Base-by-base conservation (phyloP, 2,113 vertebrate species). In the Halichoerus grypus region DNA sequence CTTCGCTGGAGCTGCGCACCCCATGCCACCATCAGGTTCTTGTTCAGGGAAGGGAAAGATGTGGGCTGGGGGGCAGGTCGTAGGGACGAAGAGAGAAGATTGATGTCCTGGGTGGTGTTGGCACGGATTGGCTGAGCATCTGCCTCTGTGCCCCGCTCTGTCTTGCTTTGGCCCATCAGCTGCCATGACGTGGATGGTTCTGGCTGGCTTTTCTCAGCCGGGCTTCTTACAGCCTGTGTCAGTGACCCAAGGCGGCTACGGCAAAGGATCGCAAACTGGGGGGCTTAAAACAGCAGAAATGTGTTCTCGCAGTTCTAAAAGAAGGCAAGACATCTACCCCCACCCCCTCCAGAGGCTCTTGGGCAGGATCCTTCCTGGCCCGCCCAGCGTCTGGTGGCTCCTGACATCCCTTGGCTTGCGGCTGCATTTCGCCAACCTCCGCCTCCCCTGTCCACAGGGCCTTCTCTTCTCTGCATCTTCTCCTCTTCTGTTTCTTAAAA, bases 371-470 rank as follows among this genome's bases (percentile, higher is more conserved):
- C 19, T 36, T 42, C 28, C 33, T 12, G 6, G 22, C 1, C 39
- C 15, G 4, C 28, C 57, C 3, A 15, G 14, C 28, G 7, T 12
- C 21, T 0, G 11, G 31, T 7, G 4, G 42, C 36, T 59, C 15
- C 4, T 1, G 19, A 6, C 3, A 0, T 53, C 24, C 18, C 53
- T 7, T 28, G 49, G 51, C 76, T 51, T 18, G 39, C 19, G 6
- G 42, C 33, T 1, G 0, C 2, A 0, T 28, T 21, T 0, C 8
- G 46, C 39, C 5, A 6, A 1, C 4, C 53, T 55, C 39, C 26
- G 16, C 22, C 19, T 71, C 12, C 11, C 0, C 6, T 19, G 53
- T 19, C 21, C 57, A 11, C 4, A 0, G 16, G 31, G 3, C 2
- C 8, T 42, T n/a, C n/a, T 10, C 14, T 19, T 31, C 71, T 49